Evolutionary conservation across 2,888 invertebrate genomes (phyloP).

Genomic region (Rhagium mordax): DNA sequence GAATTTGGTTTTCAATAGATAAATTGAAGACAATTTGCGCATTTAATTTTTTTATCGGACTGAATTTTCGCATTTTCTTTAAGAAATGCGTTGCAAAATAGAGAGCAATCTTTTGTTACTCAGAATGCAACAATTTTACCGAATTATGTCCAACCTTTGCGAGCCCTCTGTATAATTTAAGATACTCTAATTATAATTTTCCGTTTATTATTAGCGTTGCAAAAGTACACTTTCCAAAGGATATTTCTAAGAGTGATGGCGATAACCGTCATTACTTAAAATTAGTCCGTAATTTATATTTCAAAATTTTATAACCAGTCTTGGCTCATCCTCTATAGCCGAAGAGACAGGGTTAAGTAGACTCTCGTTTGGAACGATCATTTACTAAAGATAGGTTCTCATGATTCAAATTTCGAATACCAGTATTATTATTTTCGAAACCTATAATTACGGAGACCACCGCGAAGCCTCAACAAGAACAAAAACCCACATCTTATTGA

Average conservation of each 20-base stretch:
- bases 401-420: conserved; percentile 68
- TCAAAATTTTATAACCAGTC: conserved; percentile 35
- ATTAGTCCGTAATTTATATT: conserved; percentile 30
- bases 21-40: too few species aligned
- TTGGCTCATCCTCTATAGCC: conserved; percentile 36
- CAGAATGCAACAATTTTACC: too few species aligned
- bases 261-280: background rate
- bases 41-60: too few species aligned
- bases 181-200: too few species aligned
- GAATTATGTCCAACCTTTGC: too few species aligned
- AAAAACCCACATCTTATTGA: conserved; percentile 58
- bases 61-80: too few species aligned
- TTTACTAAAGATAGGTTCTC: conserved; percentile 68
- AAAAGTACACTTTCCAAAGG: background rate
- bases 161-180: too few species aligned
- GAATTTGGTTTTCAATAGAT: too few species aligned
- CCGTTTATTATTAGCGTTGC: background rate
- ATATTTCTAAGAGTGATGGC: background rate
- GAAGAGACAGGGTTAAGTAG: conserved; percentile 55
- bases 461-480: conserved; percentile 64
- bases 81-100: too few species aligned
- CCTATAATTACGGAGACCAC: conserved; percentile 69
- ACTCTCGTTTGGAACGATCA: conserved; percentile 62
- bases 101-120: too few species aligned
- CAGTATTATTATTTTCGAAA: conserved; percentile 68